phyloP scores from a whole-genome alignment of 2,888 invertebrate genomes.

The Ditula angustiorana region DNA sequence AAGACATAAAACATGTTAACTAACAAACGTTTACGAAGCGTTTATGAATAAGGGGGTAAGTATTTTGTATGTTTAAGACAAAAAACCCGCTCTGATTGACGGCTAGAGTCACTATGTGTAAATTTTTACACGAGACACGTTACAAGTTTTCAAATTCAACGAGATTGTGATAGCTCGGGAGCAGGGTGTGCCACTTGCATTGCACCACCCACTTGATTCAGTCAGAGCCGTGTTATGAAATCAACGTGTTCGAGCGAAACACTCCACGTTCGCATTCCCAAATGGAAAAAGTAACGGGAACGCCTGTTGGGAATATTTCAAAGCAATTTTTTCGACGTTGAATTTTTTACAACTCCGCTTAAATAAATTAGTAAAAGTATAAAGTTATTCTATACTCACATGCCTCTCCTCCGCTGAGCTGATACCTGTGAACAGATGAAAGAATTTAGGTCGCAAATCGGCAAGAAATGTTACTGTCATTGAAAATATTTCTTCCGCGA shows the following conservation, averaged over 20 bases:
- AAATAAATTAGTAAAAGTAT: slow-evolving; percentile 61
- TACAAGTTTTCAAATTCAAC: not conserved
- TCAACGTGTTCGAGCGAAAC: slow-evolving; percentile 84
- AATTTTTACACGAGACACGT: not conserved
- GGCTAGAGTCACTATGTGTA: not conserved
- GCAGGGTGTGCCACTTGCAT: slow-evolving; percentile 73
- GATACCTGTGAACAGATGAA: slow-evolving; percentile 75
- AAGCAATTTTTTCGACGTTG: slow-evolving; percentile 69
- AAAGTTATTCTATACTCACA: slow-evolving; percentile 78
- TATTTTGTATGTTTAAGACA: not conserved
- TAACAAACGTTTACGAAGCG: too few relatives aligned
- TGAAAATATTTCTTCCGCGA: slow-evolving; percentile 3
- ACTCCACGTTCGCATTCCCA: slow-evolving; percentile 75
- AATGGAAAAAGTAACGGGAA: slow-evolving; percentile 75
- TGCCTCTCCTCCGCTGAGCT: slow-evolving; percentile 83
- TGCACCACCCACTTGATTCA: slow-evolving; percentile 83
- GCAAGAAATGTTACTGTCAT: not conserved
- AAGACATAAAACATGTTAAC: too few relatives aligned
- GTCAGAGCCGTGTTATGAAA: slow-evolving; percentile 82
- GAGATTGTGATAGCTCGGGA: slow-evolving; percentile 51
- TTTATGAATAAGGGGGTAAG: too few relatives aligned
- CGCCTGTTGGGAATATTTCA: slow-evolving; percentile 70
- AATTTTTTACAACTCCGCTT: slow-evolving; percentile 69
- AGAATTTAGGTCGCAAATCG: slow-evolving; percentile 38
- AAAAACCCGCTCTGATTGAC: not conserved